Conservation (phyloP, 2,888 invertebrate species). For the Elysia crispata region DNA sequence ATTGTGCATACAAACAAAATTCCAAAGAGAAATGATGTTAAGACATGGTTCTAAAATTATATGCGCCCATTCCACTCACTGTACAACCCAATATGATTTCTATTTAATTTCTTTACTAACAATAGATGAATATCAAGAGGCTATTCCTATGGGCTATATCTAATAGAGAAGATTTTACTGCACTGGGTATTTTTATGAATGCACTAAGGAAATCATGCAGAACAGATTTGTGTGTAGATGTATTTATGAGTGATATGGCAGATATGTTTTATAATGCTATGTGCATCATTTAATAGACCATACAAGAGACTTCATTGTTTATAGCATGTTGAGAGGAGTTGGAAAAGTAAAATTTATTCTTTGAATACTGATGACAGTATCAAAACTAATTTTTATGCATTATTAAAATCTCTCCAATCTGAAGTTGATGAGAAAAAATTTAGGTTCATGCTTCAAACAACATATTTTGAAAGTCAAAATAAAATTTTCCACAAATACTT, state of each 20-base stretch:
- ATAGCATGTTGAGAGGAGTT: slow-evolving; percentile 25
- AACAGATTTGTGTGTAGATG: slow-evolving; percentile 2
- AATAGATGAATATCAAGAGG: slow-evolving; percentile 28
- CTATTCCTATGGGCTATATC: slow-evolving; percentile 43
- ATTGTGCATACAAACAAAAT: slow-evolving; percentile 31
- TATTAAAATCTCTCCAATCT: slow-evolving; percentile 7
- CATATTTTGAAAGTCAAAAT: background rate
- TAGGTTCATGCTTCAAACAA: slow-evolving; percentile 3
- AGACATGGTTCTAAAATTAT: slow-evolving; percentile 13
- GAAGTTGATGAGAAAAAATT: slow-evolving; percentile 21
- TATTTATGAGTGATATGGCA: slow-evolving; percentile 37
- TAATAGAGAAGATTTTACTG: slow-evolving; percentile 22
- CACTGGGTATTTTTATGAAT: slow-evolving; percentile 13
- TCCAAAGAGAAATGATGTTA: slow-evolving; percentile 34
- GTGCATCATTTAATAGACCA: slow-evolving; percentile 16
- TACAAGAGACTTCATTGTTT: slow-evolving; percentile 17
- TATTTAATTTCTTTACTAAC: slow-evolving; percentile 14
- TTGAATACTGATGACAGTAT: background rate
- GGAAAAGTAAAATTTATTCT: slow-evolving; percentile 18
- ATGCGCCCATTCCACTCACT: slow-evolving; percentile 12
- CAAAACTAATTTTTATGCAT: background rate
- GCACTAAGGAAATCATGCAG: slow-evolving; percentile 23
- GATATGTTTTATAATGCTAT: slow-evolving; percentile 32
- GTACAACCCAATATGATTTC: slow-evolving; percentile 28
- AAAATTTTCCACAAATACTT: slow-evolving; percentile 23